These are phyloP conservation scores for Trididemnum miniatum DNA, from an alignment of 23 tunicate genomes.

Conservation along the genomic window DNA sequence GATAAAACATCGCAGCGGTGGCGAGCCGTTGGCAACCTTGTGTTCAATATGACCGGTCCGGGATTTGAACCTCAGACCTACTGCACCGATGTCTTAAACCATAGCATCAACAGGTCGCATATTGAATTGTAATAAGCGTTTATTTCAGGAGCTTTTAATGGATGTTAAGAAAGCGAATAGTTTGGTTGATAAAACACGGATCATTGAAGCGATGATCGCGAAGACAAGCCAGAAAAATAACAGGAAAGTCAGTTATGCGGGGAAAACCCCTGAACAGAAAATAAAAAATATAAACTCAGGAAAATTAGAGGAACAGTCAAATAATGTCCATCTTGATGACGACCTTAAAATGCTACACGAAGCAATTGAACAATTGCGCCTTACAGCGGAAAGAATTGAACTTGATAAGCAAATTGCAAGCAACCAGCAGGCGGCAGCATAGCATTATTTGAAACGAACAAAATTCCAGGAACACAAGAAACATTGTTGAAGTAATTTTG, in stretches of 20 bases:
- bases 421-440: conserved; percentile 22
- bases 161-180: conserved; percentile 62
- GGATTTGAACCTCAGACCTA: too few species aligned
- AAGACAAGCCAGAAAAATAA: conserved; percentile 9
- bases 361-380: conserved; percentile 58
- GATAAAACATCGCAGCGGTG: too few species aligned
- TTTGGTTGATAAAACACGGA: conserved; percentile 49
- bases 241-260: not conserved
- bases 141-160: conserved; percentile 70
- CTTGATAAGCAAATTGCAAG: conserved; percentile 49
- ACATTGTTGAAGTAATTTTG: not conserved
- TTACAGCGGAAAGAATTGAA: conserved; percentile 74
- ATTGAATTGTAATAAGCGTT: too few species aligned
- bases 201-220: conserved; percentile 76
- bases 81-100: too few species aligned
- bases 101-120: too few species aligned
- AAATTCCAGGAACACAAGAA: not conserved
- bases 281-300: not conserved
- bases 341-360: conserved; percentile 20
- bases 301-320: not conserved
- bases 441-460: not conserved
- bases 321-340: not conserved
- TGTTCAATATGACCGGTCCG: too few species aligned
- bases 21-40: too few species aligned
- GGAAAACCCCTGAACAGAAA: conserved; percentile 9